phyloP scores from a whole-genome alignment of 2,113 vertebrate species.

The Percopsis transmontana region DNA sequence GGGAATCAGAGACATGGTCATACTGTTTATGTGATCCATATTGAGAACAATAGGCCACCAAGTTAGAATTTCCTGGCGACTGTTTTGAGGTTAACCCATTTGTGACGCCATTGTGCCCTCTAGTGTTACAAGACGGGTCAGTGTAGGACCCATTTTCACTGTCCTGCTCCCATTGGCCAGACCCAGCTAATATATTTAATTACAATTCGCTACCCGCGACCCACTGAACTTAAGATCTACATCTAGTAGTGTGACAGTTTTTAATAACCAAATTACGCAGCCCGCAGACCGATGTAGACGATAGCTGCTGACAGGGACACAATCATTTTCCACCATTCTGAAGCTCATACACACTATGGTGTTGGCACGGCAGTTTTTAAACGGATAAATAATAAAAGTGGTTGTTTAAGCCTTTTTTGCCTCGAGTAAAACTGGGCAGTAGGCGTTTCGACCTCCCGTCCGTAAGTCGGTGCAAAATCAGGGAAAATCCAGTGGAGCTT shows the following conservation, averaged over 20 bases:
- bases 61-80: not conserved
- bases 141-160: not conserved
- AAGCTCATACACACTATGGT: constrained; percentile 31
- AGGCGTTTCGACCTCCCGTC: constrained; percentile 25
- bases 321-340: constrained; percentile 42
- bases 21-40: not conserved
- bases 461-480: constrained; percentile 25
- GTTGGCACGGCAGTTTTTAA: not conserved
- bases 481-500: constrained; percentile 42
- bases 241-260: constrained; percentile 47
- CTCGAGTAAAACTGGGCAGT: constrained; percentile 6
- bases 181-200: constrained; percentile 36
- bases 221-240: constrained; percentile 32
- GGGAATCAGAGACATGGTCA: too few species aligned
- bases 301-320: constrained; percentile 41
- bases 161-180: not conserved
- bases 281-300: constrained; percentile 27
- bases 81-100: not conserved
- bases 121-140: constrained; percentile 32
- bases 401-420: not conserved
- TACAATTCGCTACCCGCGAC: constrained; percentile 25
- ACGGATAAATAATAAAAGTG: not conserved
- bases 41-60: not conserved
- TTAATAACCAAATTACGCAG: constrained; percentile 50
- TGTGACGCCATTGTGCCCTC: constrained; percentile 41